These are phyloP conservation scores for Epinotia demarniana DNA, from an alignment of 2,888 invertebrate species.

Conservation along the genomic window DNA sequence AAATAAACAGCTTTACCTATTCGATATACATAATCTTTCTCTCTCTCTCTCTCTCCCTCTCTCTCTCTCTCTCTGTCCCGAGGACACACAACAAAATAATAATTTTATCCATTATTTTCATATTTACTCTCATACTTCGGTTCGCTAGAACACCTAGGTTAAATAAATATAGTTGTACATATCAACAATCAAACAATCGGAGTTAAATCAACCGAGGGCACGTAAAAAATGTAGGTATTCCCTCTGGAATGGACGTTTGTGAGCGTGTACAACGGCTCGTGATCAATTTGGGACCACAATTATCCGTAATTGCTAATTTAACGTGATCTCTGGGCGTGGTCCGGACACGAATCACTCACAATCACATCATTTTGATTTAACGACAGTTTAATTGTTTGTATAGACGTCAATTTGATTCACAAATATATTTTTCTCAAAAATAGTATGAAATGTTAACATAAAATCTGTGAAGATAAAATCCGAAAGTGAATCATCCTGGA, in stretches of 20 bases:
- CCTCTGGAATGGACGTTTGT: background rate
- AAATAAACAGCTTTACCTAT: too few relatives aligned
- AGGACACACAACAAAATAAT: too few relatives aligned
- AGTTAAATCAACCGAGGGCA: background rate
- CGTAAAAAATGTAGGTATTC: constrained; percentile 6
- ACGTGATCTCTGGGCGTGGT: background rate
- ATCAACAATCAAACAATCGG: background rate
- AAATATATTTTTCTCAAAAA: background rate
- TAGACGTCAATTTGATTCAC: background rate
- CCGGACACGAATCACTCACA: background rate
- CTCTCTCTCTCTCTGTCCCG: too few relatives aligned
- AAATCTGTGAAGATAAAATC: too few relatives aligned
- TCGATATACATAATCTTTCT: too few relatives aligned
- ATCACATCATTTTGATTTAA: constrained; percentile 18
- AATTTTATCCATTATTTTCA: too few relatives aligned
- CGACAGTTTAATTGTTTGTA: constrained; percentile 16
- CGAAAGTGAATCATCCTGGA: too few relatives aligned
- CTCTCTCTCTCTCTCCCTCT: too few relatives aligned
- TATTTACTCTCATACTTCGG: too few relatives aligned
- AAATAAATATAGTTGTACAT: too few relatives aligned
- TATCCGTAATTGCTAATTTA: constrained; percentile 24
- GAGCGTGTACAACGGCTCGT: background rate
- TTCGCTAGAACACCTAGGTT: too few relatives aligned
- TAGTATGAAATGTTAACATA: too few relatives aligned
- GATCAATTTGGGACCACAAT: constrained; percentile 7